Evolutionary conservation across 2,888 invertebrate species (phyloP).

Genomic region (Mechanitis mazaeus): DNA sequence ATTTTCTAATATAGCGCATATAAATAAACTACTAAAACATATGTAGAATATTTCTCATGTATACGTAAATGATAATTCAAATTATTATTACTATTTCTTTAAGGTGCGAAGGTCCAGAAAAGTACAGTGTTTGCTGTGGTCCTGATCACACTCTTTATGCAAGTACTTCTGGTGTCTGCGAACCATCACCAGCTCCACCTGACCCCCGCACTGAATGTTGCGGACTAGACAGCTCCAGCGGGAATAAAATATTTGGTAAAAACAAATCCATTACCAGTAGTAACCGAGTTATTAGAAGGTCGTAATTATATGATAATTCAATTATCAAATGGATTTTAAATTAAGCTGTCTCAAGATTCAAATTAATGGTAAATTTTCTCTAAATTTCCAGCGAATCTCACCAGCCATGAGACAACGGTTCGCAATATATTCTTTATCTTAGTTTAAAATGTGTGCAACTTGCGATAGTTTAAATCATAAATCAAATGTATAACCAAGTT

Average conservation of each 20-base stretch:
- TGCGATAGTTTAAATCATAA: too few species aligned
- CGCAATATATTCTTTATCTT: too few species aligned
- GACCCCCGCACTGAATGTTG: slow-evolving; percentile 44
- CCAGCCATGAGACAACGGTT: too few species aligned
- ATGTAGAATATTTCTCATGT: not conserved
- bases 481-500: too few species aligned
- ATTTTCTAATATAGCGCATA: too few species aligned
- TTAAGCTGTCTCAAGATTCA: too few species aligned
- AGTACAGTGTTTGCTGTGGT: slow-evolving; percentile 53
- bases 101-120: slow-evolving; percentile 39
- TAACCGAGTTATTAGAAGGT: not conserved
- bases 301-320: not conserved
- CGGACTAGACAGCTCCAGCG: slow-evolving; percentile 37
- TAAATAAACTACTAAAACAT: too few species aligned
- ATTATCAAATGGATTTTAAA: too few species aligned
- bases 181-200: slow-evolving; percentile 37
- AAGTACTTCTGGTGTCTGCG: slow-evolving; percentile 24
- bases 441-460: too few species aligned
- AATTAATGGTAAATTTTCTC: too few species aligned
- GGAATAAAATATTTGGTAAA: slow-evolving; percentile 45
- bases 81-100: not conserved
- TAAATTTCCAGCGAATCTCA: too few species aligned
- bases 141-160: slow-evolving; percentile 20
- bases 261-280: not conserved
- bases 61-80: not conserved